phyloP scores from a whole-genome alignment of 1,140 invertebrate species.

The Xylocopa sonorina region DNA sequence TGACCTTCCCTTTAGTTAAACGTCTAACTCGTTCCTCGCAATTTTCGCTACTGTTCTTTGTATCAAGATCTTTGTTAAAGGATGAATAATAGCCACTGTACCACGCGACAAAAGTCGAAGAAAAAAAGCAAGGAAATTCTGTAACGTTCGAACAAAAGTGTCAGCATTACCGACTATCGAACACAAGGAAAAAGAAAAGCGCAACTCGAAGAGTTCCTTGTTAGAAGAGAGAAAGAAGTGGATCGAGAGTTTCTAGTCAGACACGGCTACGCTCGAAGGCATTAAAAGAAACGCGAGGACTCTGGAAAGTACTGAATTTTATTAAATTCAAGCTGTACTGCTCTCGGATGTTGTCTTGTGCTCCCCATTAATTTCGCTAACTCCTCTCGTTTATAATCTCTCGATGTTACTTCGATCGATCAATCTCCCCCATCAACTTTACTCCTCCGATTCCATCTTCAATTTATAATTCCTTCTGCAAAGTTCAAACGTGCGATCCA shows the following conservation, averaged over 20 bases:
- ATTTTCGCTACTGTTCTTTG: not conserved
- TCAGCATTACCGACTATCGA: not conserved
- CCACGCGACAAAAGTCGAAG: not conserved
- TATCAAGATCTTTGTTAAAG: not conserved
- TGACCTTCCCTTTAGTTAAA: too few species aligned
- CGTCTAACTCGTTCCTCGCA: too few species aligned
- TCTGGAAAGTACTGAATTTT: not conserved
- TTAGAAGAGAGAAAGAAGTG: not conserved
- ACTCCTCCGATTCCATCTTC: not conserved
- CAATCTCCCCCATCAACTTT: not conserved
- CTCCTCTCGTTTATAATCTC: not conserved
- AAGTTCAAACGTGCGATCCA: constrained; percentile 3
- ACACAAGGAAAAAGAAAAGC: not conserved
- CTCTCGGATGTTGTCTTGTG: not conserved
- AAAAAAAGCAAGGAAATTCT: too few species aligned
- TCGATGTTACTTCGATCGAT: not conserved
- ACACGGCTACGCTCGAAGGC: too few species aligned
- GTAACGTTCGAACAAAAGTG: constrained; percentile 1
- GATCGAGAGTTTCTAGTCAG: not conserved
- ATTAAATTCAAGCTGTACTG: not conserved
- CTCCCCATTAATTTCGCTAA: not conserved
- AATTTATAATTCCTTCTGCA: constrained; percentile 1
- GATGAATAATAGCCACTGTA: not conserved
- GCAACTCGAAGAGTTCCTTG: constrained; percentile 5
- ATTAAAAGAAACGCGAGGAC: not conserved